These are phyloP conservation scores for Semnornis frantzii DNA, from an alignment of 2,113 vertebrate genomes.

Conservation along the genomic window DNA sequence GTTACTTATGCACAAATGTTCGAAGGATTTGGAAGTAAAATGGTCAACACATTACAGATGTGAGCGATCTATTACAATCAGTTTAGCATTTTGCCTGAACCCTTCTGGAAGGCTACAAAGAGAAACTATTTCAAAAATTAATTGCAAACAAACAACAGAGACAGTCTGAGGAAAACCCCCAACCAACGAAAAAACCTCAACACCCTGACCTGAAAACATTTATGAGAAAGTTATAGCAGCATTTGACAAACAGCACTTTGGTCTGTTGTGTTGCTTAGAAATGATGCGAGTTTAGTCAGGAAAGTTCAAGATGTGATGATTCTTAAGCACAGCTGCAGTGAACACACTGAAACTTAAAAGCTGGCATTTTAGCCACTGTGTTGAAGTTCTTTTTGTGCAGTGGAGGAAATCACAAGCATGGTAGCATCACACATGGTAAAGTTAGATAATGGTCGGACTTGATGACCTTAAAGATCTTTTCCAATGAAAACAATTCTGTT, in stretches of 20 bases:
- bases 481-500: too few species aligned
- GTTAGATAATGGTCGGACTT: too few species aligned
- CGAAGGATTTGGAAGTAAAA: neutral
- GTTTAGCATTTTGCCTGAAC: neutral
- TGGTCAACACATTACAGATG: neutral
- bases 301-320: neutral
- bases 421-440: too few species aligned
- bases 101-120: neutral
- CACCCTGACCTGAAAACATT: neutral
- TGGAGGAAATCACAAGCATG: neutral
- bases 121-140: neutral
- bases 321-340: neutral
- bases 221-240: neutral
- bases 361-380: neutral
- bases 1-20: neutral
- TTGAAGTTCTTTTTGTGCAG: neutral
- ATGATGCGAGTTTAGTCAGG: neutral
- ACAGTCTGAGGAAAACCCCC: neutral
- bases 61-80: neutral
- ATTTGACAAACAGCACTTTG: neutral
- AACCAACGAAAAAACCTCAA: neutral
- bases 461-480: too few species aligned
- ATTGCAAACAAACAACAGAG: neutral
- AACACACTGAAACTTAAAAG: too few species aligned
- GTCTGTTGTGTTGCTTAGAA: neutral